These are phyloP conservation scores for Caerostris extrusa DNA, from an alignment of 1,140 invertebrate genomes.

Conservation along the genomic window DNA sequence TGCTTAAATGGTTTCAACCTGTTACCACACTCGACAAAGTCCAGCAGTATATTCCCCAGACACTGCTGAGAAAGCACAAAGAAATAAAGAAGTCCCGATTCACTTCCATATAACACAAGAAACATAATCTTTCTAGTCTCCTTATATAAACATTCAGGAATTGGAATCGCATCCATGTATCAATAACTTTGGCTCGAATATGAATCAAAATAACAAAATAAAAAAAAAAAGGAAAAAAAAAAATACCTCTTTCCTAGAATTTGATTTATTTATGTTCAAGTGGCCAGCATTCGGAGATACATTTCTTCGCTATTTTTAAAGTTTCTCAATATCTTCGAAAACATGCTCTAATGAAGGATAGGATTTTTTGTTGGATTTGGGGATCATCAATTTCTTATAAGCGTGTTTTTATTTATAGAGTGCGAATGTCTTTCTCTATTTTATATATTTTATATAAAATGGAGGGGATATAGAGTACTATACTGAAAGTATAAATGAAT, in stretches of 20 bases:
- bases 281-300: conserved; percentile 8
- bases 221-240: not conserved
- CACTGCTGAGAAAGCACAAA: no score
- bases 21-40: no score
- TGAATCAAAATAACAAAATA: not conserved
- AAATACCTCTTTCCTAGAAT: not conserved
- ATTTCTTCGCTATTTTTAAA: conserved; percentile 11
- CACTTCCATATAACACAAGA: not conserved
- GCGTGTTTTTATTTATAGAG: conserved; percentile 69
- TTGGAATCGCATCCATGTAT: conserved; percentile 14
- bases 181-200: conserved; percentile 25
- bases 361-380: conserved; percentile 51
- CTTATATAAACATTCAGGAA: conserved; percentile 28
- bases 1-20: no score
- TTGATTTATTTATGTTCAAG: conserved; percentile 72
- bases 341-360: conserved; percentile 16
- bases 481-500: conserved; percentile 3
- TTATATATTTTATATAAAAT: conserved; percentile 69
- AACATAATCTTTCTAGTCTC: not conserved
- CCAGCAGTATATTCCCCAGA: no score
- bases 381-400: conserved; percentile 72
- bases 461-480: not conserved
- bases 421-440: conserved; percentile 53
- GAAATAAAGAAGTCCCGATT: no score
- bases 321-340: conserved; percentile 30